A percentile compares a stretch with the other conserved stretches of the same genome.
Evolutionary conservation across 2,113 vertebrate species (phyloP).

Genomic region (Sardina pilchardus): DNA sequence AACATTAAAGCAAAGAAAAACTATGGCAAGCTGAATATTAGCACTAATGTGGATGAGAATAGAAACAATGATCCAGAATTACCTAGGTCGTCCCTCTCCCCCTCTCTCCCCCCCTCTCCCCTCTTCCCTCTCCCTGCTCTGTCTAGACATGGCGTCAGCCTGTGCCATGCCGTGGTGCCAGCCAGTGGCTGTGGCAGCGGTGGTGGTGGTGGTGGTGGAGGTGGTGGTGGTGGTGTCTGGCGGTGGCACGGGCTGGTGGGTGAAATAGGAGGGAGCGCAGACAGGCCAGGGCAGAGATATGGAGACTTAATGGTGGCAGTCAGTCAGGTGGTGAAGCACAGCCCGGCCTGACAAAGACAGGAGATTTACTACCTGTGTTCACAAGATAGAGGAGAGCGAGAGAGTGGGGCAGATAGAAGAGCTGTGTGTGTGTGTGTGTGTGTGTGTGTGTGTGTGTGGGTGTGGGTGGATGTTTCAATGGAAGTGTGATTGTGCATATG

Average conservation of each 20-base stretch:
- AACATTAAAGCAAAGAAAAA: too few relatives aligned
- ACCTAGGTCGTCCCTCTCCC: too few relatives aligned
- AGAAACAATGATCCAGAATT: too few relatives aligned
- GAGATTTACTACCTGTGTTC: slow-evolving; percentile 71
- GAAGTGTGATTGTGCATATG: not conserved
- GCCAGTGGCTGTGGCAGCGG: not conserved
- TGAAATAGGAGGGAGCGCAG: slow-evolving; percentile 67
- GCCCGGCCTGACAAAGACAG: slow-evolving; percentile 67
- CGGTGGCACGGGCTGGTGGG: slow-evolving; percentile 22
- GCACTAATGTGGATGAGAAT: too few relatives aligned
- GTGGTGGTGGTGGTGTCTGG: not conserved
- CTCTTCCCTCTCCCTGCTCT: not conserved
- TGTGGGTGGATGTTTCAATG: too few relatives aligned
- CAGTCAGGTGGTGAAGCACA: slow-evolving; percentile 70
- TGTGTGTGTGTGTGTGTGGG: too few relatives aligned
- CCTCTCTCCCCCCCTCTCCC: not conserved
- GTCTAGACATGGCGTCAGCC: too few relatives aligned
- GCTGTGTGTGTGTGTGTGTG: too few relatives aligned
- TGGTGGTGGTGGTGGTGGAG: not conserved
- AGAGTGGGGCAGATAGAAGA: slow-evolving; percentile 36
- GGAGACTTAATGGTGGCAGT: slow-evolving; percentile 71
- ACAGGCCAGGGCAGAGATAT: slow-evolving; percentile 71
- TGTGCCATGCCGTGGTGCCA: too few relatives aligned
- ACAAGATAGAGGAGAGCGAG: slow-evolving; percentile 58
- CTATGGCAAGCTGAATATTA: too few relatives aligned